Evolutionary conservation across 92 coral and sea anemone genomes (phyloP), one percentile per base, ranked within the genome.

Genomic region (Zoanthus sociatus): DNA sequence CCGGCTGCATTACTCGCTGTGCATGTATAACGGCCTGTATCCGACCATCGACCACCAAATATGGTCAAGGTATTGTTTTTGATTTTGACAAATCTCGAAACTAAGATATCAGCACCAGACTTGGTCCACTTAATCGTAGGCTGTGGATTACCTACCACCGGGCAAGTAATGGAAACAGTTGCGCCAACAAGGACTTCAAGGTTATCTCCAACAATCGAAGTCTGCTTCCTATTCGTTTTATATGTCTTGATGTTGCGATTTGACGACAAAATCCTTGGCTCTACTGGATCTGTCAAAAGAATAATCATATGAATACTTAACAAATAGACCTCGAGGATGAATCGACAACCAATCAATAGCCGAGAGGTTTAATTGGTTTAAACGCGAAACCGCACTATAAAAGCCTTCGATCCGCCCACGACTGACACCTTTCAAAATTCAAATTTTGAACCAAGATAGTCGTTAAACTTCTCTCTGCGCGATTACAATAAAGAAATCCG

Each of bases 1-100:
- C 98, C 99, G 17, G 96, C 98, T 6, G 92, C 97, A 51, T 95
- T 97, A 0, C 82, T 78, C 18, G 99, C 99, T n/a, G 71, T 74
- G 33, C 99, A 97, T 4, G 92, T 90, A 48, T 93, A 97, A 58
- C 71, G 76, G 0, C 96, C 99, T 15, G 91, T 89, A 70, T 97
- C 95, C 26, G 97, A 92, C 90, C 89, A 85, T 13, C 75, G 71
- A 33, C 88, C 87, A 18, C 87, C 90, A 44, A 66, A 45, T 46
- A 94, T 87, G 37, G 73, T 76, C 87, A 94, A 83, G 15, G 95
- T 89, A 61, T 85, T 88, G 88, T 93, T 90, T 21, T 74, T 54
- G 17, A 88, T 81, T 76, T 82, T 88, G 11, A 87, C 46, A 17
- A 83, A 78, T 20, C 89, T 74, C 9, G 72, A 37, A 21, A 56